Evolutionary conservation across 2,113 vertebrate genomes (phyloP), one percentile per base, ranked within the genome.

Genomic region (Pelobates fuscus): DNA sequence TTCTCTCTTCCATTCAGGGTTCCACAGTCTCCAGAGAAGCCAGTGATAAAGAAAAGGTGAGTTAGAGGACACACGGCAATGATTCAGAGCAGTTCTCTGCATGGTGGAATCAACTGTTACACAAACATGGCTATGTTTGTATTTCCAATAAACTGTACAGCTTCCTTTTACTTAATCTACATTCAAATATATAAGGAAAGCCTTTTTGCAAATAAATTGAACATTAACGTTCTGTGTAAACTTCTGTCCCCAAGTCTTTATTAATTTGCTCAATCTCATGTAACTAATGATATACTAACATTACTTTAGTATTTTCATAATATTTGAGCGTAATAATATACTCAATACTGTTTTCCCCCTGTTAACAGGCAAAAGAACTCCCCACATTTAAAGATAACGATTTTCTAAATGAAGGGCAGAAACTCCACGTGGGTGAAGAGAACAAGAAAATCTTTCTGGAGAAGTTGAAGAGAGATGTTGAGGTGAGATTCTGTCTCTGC

Each of bases 331-430:
- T n/a, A n/a, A n/a, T n/a, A n/a, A n/a, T n/a, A n/a, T n/a, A n/a
- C n/a, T n/a, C n/a, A n/a, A n/a, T n/a, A n/a, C n/a, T n/a, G n/a
- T n/a, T 57, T 1, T 83, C 74, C 17, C 23, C 54, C 15, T 37
- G 26, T 71, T 46, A 61, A 3, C 78, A 98, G 96, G 96, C 96
- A 68, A 98, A 98, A 90, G 96, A 97, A 60, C 89, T 98, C n/a
- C 96, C 96, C 2, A 98, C 96, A 0, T 96, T 96, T 77, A 98
- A 98, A 90, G 96, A 98, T 86, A 98, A 98, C 0, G 95, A 98
- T 86, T 98, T 98, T 86, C 84, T 98, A 82, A 98, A 98, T 0
- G 95, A 98, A 87, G 94, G 95, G 15, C 95, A 97, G 81, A 96
- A 95, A 82, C 87, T 98, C 78, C 92, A 92, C 0, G 95, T 97